These are phyloP conservation scores for Eulemur rufifrons DNA, from an alignment of 2,113 vertebrate species.

Conservation along the genomic window DNA sequence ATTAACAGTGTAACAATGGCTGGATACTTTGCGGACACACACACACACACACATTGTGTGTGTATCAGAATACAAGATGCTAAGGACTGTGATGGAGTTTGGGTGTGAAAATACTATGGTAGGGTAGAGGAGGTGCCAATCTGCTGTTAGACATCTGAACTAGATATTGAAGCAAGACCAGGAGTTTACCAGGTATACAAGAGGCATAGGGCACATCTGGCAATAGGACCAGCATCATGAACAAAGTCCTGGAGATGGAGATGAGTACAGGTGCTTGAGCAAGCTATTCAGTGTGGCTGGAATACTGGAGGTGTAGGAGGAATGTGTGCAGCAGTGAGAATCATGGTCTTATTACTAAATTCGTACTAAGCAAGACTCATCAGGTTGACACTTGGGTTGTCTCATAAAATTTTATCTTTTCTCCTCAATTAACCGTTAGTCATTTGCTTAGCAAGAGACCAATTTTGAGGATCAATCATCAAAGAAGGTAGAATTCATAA, in stretches of 20 bases:
- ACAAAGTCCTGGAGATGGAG: background rate
- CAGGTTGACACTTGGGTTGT: background rate
- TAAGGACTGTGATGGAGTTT: background rate
- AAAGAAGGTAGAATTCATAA: background rate
- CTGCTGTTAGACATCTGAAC: background rate
- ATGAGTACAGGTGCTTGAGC: background rate
- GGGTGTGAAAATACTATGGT: background rate
- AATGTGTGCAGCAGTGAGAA: background rate
- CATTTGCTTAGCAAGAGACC: background rate
- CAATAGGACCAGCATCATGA: background rate
- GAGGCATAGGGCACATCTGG: too few species aligned
- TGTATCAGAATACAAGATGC: background rate
- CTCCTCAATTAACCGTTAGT: background rate
- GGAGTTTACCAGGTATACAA: background rate
- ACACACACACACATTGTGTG: too few species aligned
- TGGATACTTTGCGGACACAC: too few species aligned
- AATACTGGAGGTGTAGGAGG: too few species aligned
- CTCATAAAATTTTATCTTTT: background rate
- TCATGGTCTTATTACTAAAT: background rate
- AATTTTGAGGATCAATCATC: background rate
- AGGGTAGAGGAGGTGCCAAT: background rate
- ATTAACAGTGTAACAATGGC: too few species aligned
- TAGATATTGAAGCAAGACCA: background rate
- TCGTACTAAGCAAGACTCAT: background rate
- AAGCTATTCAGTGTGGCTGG: background rate